Base-by-base conservation (phyloP, 1,140 invertebrate genomes). In the Pygmarrhopalites habei region DNA sequence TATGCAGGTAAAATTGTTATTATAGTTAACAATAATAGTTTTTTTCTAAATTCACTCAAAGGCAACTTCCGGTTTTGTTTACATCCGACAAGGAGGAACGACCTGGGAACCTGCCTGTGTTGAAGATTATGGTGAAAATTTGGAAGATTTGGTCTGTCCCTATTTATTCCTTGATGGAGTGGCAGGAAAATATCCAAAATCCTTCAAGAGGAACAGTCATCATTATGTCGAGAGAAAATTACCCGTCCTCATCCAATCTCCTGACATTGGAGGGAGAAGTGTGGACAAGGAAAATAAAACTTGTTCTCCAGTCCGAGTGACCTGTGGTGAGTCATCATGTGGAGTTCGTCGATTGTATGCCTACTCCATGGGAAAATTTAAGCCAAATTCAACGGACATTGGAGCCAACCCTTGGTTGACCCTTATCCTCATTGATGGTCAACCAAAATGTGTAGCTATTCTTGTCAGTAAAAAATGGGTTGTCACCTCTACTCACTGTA, bases 361-460 rank as follows among this genome's bases (percentile, higher is more conserved):
- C 14, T 55, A 28, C n/a, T 53, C 60, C 2, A 3, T 7, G 2
- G 51, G 10, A 17, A 53, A 53, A n/a, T 14, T 12, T 26, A 21
- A 19, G 21, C 17, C 2, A 15, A 35, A 26, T 5, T 17, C 3
- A 3, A n/a, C 32, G 21, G 25, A 35, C 3, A 10, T 28, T 12
- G 61, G 61, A 26, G 41, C 61, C 7, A 29, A 57, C 19, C 61
- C 61, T 5, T 63, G 61, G 61, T 19, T 47, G 7, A 44, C 41
- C n/a, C 2, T 58, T 19, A 28, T 63, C 21, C 17, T 41, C 12
- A 19, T 30, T 2, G 53, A 63, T 12, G 61, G 61, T 2, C 26
- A 23, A n/a, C 21, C 21, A 2, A 28, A 10, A 3, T 63, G 61
- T 49, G 2, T 5, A 12, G 61, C 43, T 2, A 30, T 28, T 21